phyloP scores from a whole-genome alignment of 2,113 vertebrate genomes.

The Eulacestoma nigropectus region DNA sequence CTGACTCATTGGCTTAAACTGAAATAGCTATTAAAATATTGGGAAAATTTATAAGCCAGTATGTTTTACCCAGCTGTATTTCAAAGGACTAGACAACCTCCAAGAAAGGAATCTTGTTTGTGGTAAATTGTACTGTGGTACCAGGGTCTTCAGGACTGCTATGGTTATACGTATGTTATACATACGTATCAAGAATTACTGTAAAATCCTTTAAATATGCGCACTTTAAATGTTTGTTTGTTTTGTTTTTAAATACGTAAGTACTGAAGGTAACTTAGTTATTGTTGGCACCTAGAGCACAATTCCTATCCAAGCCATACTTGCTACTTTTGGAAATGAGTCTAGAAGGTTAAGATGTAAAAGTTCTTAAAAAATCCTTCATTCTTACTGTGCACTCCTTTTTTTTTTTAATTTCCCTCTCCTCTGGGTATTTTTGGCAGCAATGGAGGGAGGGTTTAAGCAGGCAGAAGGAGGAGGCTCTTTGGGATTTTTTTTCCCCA shows the following conservation, averaged over 20 bases:
- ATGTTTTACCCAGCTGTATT: background rate
- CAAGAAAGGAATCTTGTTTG: background rate
- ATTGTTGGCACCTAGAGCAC: background rate
- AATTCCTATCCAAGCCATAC: background rate
- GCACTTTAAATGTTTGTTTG: background rate
- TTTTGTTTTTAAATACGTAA: background rate
- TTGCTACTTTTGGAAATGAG: background rate
- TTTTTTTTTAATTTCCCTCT: background rate
- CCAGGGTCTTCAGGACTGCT: background rate
- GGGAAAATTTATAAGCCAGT: background rate
- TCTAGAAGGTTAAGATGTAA: background rate
- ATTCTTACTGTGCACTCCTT: background rate
- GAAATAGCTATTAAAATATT: background rate
- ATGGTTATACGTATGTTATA: background rate
- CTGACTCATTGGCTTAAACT: background rate
- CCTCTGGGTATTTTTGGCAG: background rate
- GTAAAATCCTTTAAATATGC: background rate
- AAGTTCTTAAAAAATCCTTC: background rate
- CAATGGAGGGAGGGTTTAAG: background rate
- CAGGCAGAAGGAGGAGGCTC: rapidly evolving
- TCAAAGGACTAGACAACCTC: background rate
- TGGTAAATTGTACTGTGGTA: background rate
- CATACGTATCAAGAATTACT: background rate
- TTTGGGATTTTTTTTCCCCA: background rate
- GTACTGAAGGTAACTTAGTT: background rate